Conservation (phyloP, 2,797 vertebrate species). For the Chloroceryle amazona region DNA sequence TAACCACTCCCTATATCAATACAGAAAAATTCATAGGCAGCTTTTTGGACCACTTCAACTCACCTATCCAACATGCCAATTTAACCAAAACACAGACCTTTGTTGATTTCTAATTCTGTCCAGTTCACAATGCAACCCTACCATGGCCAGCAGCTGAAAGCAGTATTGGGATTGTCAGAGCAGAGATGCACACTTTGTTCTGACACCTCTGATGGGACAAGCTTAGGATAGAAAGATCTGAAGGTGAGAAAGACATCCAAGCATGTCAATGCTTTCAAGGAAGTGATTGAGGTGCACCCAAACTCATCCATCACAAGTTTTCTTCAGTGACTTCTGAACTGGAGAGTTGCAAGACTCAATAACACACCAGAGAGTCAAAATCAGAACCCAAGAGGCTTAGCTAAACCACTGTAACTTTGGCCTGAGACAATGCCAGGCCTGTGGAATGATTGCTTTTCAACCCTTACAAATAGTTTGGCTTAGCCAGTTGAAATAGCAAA, state of each 20-base stretch:
- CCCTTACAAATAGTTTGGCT: fast-evolving
- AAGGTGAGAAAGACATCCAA: not conserved
- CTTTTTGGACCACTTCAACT: not conserved
- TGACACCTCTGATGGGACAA: not conserved
- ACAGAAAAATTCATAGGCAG: not conserved
- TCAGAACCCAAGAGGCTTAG: not conserved
- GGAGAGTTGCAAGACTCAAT: not conserved
- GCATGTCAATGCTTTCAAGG: not conserved
- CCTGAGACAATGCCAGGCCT: not conserved
- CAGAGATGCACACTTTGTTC: not conserved
- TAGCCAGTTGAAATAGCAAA: not conserved
- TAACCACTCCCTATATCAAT: not conserved
- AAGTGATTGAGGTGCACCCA: not conserved
- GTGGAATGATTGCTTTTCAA: not conserved
- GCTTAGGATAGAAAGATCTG: not conserved
- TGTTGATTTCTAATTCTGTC: not conserved
- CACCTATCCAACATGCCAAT: not conserved
- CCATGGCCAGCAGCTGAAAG: not conserved
- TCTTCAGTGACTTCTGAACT: not conserved
- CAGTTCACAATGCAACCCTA: not conserved
- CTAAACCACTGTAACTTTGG: not conserved
- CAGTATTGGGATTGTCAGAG: not conserved
- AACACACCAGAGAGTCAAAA: not conserved
- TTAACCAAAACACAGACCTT: not conserved
- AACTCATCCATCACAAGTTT: not conserved